Conservation (phyloP, 2,113 vertebrate species). For the Neotoma lepida region DNA sequence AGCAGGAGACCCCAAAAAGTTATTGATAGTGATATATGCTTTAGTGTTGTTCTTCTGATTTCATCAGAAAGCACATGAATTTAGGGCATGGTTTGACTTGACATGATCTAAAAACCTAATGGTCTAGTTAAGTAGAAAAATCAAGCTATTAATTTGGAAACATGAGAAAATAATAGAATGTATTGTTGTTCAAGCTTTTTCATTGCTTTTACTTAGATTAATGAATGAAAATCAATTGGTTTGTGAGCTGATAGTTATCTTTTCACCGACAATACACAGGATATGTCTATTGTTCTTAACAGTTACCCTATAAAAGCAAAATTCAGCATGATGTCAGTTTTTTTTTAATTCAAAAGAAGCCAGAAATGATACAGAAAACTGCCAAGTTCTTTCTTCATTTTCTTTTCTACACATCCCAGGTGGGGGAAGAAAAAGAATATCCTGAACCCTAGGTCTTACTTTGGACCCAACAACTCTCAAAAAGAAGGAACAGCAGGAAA, state of each 20-base stretch:
- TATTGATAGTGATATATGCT: background rate
- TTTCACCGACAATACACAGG: background rate
- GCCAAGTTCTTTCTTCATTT: background rate
- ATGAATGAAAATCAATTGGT: background rate
- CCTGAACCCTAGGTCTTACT: background rate
- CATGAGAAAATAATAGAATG: conserved; percentile 1
- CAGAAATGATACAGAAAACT: background rate
- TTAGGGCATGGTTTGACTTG: conserved; percentile 2
- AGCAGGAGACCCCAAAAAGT: background rate
- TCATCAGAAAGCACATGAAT: conserved; percentile 14
- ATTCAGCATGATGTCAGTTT: background rate
- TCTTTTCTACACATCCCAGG: background rate
- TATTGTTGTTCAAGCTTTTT: background rate
- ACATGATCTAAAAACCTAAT: conserved; percentile 26
- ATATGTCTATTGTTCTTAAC: background rate
- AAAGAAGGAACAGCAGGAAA: background rate
- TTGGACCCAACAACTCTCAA: background rate
- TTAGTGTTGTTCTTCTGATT: conserved; percentile 40
- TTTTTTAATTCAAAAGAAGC: conserved; percentile 24
- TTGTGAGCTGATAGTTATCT: background rate
- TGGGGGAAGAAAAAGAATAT: background rate
- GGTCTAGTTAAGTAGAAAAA: conserved; percentile 46
- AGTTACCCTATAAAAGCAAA: background rate
- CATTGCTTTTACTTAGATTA: background rate
- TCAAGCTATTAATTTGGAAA: conserved; percentile 25